phyloP scores from a whole-genome alignment of 2,888 invertebrate genomes.

The Prionchulus punctatus region DNA sequence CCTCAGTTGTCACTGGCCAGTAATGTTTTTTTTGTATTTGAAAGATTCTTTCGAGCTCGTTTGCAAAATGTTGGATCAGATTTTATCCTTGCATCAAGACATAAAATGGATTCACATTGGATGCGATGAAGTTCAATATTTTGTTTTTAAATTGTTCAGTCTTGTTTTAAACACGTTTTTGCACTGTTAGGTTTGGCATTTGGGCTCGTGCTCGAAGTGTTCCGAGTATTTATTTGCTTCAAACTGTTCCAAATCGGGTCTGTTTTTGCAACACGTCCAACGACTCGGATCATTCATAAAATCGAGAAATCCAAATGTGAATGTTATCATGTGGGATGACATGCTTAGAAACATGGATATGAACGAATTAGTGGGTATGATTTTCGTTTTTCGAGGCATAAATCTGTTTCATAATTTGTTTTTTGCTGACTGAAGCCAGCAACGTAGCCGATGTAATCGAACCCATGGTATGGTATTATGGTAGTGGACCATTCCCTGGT shows the following conservation, averaged over 20 bases:
- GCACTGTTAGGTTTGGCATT: conserved; percentile 42
- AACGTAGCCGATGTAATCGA: conserved; percentile 52
- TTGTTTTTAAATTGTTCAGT: not conserved
- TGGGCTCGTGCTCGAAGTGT: conserved; percentile 51
- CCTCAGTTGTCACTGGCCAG: conserved; percentile 21
- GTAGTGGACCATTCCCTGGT: conserved; percentile 14
- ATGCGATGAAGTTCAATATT: conserved; percentile 53
- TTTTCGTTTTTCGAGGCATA: not conserved
- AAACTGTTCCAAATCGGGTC: conserved; percentile 24
- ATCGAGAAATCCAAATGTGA: conserved; percentile 36
- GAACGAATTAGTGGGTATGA: conserved; percentile 26
- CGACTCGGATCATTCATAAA: conserved; percentile 24
- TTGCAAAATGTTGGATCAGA: conserved; percentile 13
- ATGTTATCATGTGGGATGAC: conserved; percentile 61
- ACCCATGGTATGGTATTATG: conserved; percentile 64
- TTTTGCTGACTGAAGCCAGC: conserved; percentile 33
- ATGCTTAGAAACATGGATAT: conserved; percentile 52
- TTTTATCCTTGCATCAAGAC: conserved; percentile 27
- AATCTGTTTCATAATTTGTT: too few species aligned
- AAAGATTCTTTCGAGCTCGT: too few species aligned
- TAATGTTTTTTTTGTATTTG: too few species aligned
- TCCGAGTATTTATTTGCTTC: conserved; percentile 20
- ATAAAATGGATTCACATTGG: conserved; percentile 48
- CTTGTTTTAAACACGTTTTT: not conserved
- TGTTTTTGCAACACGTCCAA: conserved; percentile 32